A percentile compares a stretch with the other conserved stretches of the same genome.
Conservation (phyloP, 1,140 invertebrate genomes). For the Drosophila athabasca region DNA sequence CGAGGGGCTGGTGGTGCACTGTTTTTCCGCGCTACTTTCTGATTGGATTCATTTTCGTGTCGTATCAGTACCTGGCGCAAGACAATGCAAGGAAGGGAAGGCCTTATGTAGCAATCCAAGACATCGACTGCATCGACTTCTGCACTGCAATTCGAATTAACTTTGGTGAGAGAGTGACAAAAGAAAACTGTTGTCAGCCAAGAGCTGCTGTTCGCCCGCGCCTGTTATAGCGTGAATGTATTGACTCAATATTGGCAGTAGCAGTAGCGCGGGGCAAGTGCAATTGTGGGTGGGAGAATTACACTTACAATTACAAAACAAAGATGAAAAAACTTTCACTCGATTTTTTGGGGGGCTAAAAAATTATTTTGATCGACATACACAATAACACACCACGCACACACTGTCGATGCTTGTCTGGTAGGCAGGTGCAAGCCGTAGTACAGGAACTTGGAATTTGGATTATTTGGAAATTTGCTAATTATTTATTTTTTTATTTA, state of each 20-base stretch:
- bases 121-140: slow-evolving; percentile 18
- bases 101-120: slow-evolving; percentile 63
- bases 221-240: slow-evolving; percentile 38
- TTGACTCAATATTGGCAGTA: slow-evolving; percentile 57
- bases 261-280: slow-evolving; percentile 15
- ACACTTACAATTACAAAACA: slow-evolving; percentile 66
- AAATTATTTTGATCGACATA: slow-evolving; percentile 9
- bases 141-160: slow-evolving; percentile 53
- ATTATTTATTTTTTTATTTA: slow-evolving; percentile 41
- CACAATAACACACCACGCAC: slow-evolving; percentile 36
- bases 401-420: neutral
- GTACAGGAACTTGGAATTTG: slow-evolving; percentile 52
- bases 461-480: slow-evolving; percentile 37
- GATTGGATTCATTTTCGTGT: slow-evolving; percentile 44
- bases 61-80: slow-evolving; percentile 70
- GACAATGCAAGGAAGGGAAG: slow-evolving; percentile 51
- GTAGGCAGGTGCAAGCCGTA: slow-evolving; percentile 1
- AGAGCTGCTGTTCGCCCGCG: slow-evolving; percentile 42
- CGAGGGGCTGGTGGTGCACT: neutral
- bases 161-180: slow-evolving; percentile 21
- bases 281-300: slow-evolving; percentile 54
- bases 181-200: slow-evolving; percentile 24
- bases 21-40: slow-evolving; percentile 65
- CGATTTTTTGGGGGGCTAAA: slow-evolving; percentile 33
- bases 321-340: slow-evolving; percentile 76